Conservation (phyloP, 2,888 invertebrate species). For the Phasia obesa region DNA sequence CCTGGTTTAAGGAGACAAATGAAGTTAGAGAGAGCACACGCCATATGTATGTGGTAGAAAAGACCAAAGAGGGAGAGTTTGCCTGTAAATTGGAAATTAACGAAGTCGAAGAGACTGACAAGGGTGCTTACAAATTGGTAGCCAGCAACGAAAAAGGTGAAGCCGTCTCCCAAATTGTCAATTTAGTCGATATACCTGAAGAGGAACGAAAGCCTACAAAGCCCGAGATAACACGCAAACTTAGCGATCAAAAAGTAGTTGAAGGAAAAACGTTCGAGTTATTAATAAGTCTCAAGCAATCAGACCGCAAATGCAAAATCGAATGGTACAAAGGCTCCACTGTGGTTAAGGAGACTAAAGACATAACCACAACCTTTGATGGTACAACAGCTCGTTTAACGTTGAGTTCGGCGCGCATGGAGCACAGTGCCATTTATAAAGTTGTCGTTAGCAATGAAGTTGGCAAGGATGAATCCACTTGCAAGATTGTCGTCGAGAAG, state of each 20-base stretch:
- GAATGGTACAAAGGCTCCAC: conserved; percentile 93
- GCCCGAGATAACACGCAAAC: conserved; percentile 90
- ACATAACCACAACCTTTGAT: conserved; percentile 91
- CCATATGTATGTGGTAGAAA: conserved; percentile 79
- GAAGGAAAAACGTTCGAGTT: conserved; percentile 91
- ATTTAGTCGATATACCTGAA: conserved; percentile 91
- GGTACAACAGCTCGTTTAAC: conserved; percentile 91
- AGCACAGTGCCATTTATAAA: conserved; percentile 91
- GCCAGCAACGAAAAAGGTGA: conserved; percentile 97
- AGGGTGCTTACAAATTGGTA: conserved; percentile 94
- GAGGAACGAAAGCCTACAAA: conserved; percentile 90
- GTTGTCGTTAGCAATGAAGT: conserved; percentile 94
- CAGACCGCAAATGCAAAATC: conserved; percentile 91
- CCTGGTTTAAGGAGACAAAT: conserved; percentile 94
- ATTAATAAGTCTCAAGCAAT: conserved; percentile 87
- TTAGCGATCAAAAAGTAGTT: conserved; percentile 88
- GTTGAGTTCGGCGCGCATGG: conserved; percentile 89
- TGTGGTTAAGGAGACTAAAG: conserved; percentile 89
- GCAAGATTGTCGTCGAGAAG: conserved; percentile 91
- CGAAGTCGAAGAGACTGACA: conserved; percentile 90
- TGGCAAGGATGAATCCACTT: conserved; percentile 94
- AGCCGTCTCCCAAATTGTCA: conserved; percentile 93
- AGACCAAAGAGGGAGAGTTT: conserved; percentile 90
- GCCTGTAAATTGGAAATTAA: conserved; percentile 94
- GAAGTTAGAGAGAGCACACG: conserved; percentile 87